phyloP scores from a whole-genome alignment of 2,888 invertebrate species.

The Oscheius sp. region DNA sequence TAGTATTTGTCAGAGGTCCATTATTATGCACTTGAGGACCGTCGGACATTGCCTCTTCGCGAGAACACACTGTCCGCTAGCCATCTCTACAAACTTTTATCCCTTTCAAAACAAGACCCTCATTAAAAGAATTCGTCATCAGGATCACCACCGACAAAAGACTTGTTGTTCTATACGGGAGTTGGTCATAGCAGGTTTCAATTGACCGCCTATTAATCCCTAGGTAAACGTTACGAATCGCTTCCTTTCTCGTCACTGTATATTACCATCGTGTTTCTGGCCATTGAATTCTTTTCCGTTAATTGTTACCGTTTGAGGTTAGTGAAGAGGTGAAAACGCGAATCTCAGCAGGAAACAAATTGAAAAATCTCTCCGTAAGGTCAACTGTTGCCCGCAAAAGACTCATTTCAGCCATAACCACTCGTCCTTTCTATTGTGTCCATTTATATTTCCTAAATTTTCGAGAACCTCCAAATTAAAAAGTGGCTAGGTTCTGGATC shows the following conservation, averaged over 20 bases:
- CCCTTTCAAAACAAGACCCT: neutral
- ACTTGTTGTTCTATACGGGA: slow-evolving; percentile 27
- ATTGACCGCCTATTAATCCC: slow-evolving; percentile 34
- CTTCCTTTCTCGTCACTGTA: slow-evolving; percentile 24
- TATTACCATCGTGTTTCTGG: neutral
- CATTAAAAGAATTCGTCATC: neutral
- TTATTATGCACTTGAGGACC: slow-evolving; percentile 34
- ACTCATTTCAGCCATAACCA: slow-evolving; percentile 5
- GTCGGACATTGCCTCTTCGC: slow-evolving; percentile 31
- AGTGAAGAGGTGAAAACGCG: neutral
- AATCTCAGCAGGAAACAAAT: slow-evolving; percentile 23
- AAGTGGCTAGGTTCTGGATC: neutral
- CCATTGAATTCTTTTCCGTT: neutral
- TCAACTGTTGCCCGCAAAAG: neutral
- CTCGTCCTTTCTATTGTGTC: neutral
- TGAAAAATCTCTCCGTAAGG: slow-evolving; percentile 27
- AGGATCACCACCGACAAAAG: slow-evolving; percentile 5
- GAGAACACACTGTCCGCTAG: slow-evolving; percentile 19
- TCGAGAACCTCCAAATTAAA: neutral
- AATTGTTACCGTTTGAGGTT: neutral
- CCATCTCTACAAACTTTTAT: slow-evolving; percentile 2
- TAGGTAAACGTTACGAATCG: slow-evolving; percentile 33
- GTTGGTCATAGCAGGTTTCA: slow-evolving; percentile 25
- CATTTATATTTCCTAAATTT: neutral
- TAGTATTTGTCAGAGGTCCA: slow-evolving; percentile 29